Conservation (phyloP, 2,797 vertebrate genomes). For the Megaceryle alcyon region DNA sequence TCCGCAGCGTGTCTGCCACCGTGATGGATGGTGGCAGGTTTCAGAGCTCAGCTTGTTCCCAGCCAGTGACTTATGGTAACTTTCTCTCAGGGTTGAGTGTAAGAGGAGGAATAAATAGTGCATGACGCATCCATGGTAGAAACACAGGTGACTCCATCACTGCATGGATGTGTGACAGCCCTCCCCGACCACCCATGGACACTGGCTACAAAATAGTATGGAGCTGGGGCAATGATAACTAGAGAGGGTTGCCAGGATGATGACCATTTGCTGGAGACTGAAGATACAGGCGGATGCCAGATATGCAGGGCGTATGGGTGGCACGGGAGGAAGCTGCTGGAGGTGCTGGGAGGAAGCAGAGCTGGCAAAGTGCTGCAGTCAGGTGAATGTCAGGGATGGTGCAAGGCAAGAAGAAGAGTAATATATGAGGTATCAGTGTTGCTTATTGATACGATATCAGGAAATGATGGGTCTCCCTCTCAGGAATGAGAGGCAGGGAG, state of each 20-base stretch:
- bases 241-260: background rate
- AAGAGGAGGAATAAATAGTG: slow-evolving; percentile 55
- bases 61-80: background rate
- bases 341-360: background rate
- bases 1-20: background rate
- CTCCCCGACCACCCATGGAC: background rate
- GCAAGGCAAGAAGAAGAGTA: background rate
- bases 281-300: background rate
- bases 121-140: background rate
- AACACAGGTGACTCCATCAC: background rate
- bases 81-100: slow-evolving; percentile 2
- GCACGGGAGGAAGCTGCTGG: background rate
- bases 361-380: background rate
- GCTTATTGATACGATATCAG: background rate
- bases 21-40: slow-evolving; percentile 76
- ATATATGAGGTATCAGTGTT: background rate
- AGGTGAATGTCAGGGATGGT: background rate
- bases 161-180: accelerated
- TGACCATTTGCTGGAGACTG: background rate
- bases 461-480: background rate
- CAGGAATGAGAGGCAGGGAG: background rate
- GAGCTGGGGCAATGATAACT: background rate
- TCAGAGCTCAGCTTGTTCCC: slow-evolving; percentile 54
- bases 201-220: accelerated
- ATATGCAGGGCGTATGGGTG: background rate